These are phyloP conservation scores for Pseudopleuronectes americanus DNA, from an alignment of 2,797 vertebrate species.

Conservation along the genomic window DNA sequence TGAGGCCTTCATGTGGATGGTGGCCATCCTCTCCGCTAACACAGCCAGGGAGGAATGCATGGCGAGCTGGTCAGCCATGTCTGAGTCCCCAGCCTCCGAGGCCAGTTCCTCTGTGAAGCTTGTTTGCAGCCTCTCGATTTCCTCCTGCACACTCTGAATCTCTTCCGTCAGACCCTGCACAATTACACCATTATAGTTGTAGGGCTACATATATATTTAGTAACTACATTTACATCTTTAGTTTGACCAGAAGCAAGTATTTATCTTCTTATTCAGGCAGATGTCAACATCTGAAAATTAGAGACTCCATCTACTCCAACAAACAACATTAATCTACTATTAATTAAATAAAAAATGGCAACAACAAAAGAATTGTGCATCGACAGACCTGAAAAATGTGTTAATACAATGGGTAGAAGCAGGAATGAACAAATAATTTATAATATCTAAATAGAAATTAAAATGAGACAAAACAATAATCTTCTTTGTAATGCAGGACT, in stretches of 20 bases:
- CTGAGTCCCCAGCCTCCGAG: constrained; percentile 84
- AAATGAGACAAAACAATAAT: too few relatives aligned
- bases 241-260: too few relatives aligned
- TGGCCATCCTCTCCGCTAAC: constrained; percentile 94
- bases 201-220: not conserved
- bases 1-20: constrained; percentile 95
- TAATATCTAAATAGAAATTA: too few relatives aligned
- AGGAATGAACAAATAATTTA: too few relatives aligned
- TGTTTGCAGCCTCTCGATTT: constrained; percentile 90
- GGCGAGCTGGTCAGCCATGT: constrained; percentile 88
- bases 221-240: not conserved
- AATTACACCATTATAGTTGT: not conserved
- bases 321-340: too few relatives aligned
- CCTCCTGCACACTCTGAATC: constrained; percentile 92
- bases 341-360: too few relatives aligned
- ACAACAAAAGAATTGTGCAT: too few relatives aligned
- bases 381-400: too few relatives aligned
- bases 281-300: too few relatives aligned
- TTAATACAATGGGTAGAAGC: too few relatives aligned
- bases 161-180: constrained; percentile 90
- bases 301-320: too few relatives aligned
- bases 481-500: constrained; percentile 17
- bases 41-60: constrained; percentile 94
- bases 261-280: too few relatives aligned
- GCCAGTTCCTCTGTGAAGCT: constrained; percentile 88